Conservation (phyloP, 2,113 vertebrate genomes). For the Charadrius vociferus region DNA sequence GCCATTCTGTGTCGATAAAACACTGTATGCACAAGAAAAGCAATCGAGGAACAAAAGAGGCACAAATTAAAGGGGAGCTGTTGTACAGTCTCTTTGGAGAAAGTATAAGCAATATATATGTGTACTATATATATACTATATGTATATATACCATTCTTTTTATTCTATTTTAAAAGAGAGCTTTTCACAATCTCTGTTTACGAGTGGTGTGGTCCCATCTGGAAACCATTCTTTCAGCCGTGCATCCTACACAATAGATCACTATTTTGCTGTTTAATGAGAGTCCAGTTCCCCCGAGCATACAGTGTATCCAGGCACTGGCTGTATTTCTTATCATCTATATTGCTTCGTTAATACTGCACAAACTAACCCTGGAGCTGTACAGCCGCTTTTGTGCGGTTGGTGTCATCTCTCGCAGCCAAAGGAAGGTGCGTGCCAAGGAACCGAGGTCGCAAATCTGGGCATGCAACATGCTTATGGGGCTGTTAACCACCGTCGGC, state of each 20-base stretch:
- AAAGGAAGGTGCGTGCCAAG: not conserved
- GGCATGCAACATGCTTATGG: not conserved
- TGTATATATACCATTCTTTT: not conserved
- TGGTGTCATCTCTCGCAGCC: conserved; percentile 48
- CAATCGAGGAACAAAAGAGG: not conserved
- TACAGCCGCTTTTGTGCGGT: conserved; percentile 1
- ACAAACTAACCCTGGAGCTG: conserved; percentile 34
- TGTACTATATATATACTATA: not conserved
- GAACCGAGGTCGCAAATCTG: conserved; percentile 32
- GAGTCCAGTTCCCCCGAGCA: conserved; percentile 50
- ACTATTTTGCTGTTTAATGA: conserved; percentile 63
- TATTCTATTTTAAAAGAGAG: not conserved
- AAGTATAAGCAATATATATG: not conserved
- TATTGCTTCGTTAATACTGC: conserved; percentile 59
- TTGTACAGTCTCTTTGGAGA: not conserved
- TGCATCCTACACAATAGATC: conserved; percentile 61
- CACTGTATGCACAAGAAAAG: not conserved
- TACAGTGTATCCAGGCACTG: not conserved
- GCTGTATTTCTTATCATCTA: conserved; percentile 71
- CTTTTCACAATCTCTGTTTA: not conserved
- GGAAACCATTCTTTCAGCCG: conserved; percentile 69
- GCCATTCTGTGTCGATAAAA: not conserved
- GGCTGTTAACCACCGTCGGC: not conserved
- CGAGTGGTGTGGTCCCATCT: conserved; percentile 55
- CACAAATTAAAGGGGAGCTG: not conserved